Evolutionary conservation across 2,888 invertebrate genomes (phyloP).

Genomic region (Hedya salicella): DNA sequence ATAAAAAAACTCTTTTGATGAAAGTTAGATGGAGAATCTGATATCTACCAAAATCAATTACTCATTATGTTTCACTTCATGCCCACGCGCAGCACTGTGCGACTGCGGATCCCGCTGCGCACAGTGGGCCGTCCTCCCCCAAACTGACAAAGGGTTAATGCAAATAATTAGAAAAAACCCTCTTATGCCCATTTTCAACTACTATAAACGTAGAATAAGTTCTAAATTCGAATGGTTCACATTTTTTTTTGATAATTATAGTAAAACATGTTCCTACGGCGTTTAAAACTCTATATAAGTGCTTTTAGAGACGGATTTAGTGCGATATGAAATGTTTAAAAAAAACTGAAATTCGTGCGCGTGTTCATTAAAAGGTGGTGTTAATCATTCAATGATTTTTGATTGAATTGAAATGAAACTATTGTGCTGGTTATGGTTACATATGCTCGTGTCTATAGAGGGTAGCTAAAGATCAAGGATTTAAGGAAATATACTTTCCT

Average conservation of each 20-base stretch:
- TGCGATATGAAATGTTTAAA: background rate
- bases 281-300: background rate
- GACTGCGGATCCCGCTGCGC: slow-evolving; percentile 26
- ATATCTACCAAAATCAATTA: slow-evolving; percentile 18
- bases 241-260: background rate
- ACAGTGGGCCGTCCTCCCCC: slow-evolving; percentile 40
- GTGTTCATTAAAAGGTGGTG: slow-evolving; percentile 31
- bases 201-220: background rate
- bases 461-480: background rate
- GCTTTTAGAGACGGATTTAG: background rate
- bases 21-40: background rate
- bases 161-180: slow-evolving; percentile 32
- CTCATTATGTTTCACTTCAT: slow-evolving; percentile 33
- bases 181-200: slow-evolving; percentile 1
- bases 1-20: no score
- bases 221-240: background rate
- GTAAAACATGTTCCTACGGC: background rate
- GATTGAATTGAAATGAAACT: slow-evolving; percentile 38
- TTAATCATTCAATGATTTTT: slow-evolving; percentile 40
- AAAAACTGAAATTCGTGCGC: slow-evolving; percentile 1
- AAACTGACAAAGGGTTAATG: slow-evolving; percentile 41
- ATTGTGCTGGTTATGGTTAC: slow-evolving; percentile 26
- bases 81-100: slow-evolving; percentile 28
- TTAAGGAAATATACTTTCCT: background rate
- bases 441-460: background rate